These are phyloP conservation scores for Perca schrenkii DNA, from an alignment of 2,113 vertebrate genomes.

Conservation along the genomic window DNA sequence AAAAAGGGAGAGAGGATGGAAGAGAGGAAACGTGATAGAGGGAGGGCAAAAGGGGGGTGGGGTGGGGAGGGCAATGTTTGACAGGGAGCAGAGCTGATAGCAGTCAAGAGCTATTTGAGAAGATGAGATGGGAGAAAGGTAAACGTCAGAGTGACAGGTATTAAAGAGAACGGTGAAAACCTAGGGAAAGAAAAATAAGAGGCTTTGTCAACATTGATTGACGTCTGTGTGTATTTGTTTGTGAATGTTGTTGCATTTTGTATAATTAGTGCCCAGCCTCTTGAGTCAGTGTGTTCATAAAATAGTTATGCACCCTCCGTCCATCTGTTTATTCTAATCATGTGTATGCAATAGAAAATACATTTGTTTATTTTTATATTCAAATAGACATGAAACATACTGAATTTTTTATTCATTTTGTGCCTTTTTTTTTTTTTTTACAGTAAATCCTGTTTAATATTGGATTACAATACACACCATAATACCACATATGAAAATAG, in stretches of 20 bases:
- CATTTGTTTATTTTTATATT: constrained; percentile 25
- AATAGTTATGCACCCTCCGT: constrained; percentile 10
- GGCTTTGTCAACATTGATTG: constrained; percentile 35
- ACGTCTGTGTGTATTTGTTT: not conserved
- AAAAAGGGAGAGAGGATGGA: constrained; percentile 13
- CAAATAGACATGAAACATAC: not conserved
- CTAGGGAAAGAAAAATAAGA: constrained; percentile 2
- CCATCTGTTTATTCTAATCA: constrained; percentile 28
- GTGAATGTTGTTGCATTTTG: constrained; percentile 15
- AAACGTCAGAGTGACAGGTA: constrained; percentile 30
- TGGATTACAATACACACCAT: no score
- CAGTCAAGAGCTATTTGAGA: constrained; percentile 56
- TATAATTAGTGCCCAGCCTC: not conserved
- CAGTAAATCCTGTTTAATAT: no score
- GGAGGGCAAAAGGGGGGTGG: not conserved
- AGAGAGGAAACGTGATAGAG: constrained; percentile 28
- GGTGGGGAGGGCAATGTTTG: constrained; percentile 7
- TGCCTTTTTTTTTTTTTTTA: no score
- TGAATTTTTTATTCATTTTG: no score
- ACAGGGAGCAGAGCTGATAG: constrained; percentile 38
- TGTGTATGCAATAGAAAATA: not conserved
- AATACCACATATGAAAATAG: no score
- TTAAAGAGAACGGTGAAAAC: constrained; percentile 22
- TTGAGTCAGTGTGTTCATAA: constrained; percentile 43
- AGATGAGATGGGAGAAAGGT: constrained; percentile 56